Base-by-base conservation (phyloP, 1,140 invertebrate species). In the Diabrotica virgifera region DNA sequence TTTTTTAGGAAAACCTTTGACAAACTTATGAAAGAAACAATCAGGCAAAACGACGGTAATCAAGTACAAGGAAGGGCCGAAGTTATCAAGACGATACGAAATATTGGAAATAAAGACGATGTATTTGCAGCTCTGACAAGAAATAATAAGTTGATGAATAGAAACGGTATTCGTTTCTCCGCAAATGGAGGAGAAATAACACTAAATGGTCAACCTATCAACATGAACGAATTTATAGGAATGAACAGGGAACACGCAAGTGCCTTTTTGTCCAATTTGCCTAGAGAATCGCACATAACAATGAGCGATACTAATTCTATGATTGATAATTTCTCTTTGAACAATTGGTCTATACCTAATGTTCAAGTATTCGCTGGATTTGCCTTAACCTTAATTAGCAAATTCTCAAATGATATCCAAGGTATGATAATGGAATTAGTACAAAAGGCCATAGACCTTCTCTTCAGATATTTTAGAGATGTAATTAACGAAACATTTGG, bases 1-100 rank as follows among this genome's bases (percentile, higher is more conserved):
- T 24, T 24, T 24, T 24, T 24, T 24, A 75, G 75, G 59, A 75
- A 74, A 74, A 75, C 72, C 3, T 76, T 78, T 46, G 71, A 67
- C 10, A 74, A 72, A 64, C 24, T 77, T 24, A 6, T 73, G 37
- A 74, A 74, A 56, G 70, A 76, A 61, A 75, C 76, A 0, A 67
- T 74, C 36, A 62, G 69, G 9, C 56, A 59, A 60, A 72, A 73
- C 13, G 54, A 65, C 37, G 70, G 69, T 12, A 60, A 72, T 36
- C 46, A 63, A n/a, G 53, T 52, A 54, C 67, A 36, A 59, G 75
- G 71, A 6, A 70, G 56, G 56, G 73, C 76, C 5, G 72, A 77
- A 64, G 76, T 78, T 2, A 78, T 78, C 60, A 63, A 70, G 51
- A 65, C 75, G 6, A 70, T 78, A 24, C 66, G 68, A 11, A 75